Percentiles rank a stretch among this genome's conserved stretches.
Conservation (phyloP, 2,888 invertebrate species). For the Epinotia nisella region DNA sequence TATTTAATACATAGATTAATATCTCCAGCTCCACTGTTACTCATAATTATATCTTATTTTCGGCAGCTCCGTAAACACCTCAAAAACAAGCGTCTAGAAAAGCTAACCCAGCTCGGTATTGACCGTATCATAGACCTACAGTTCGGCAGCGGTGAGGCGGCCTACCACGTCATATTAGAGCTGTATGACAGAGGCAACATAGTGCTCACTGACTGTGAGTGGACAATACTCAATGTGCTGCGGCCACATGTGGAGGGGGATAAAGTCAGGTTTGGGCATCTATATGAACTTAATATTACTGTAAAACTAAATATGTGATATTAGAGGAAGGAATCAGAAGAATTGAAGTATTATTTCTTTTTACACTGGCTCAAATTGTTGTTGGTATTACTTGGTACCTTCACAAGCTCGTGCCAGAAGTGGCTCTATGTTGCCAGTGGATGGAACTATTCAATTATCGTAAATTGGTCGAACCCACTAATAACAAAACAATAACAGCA, state of each 20-base stretch:
- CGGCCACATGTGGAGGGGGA: conserved; percentile 96
- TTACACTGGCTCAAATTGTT: no score
- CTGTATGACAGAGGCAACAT: conserved; percentile 98
- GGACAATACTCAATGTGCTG: conserved; percentile 96
- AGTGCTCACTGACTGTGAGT: conserved; percentile 95
- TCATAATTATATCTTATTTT: no score
- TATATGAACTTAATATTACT: not conserved
- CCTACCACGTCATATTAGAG: conserved; percentile 97
- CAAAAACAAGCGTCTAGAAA: conserved; percentile 96
- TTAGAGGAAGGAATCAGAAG: no score
- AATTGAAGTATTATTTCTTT: no score
- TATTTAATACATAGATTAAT: not conserved
- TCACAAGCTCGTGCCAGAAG: no score
- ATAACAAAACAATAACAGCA: not conserved
- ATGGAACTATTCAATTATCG: no score
- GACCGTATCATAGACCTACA: conserved; percentile 98
- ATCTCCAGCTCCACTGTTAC: no score
- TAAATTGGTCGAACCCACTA: no score
- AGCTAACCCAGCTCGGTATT: conserved; percentile 92
- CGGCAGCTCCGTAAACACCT: conserved; percentile 96
- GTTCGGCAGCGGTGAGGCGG: conserved; percentile 96
- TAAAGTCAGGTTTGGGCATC: conserved; percentile 86
- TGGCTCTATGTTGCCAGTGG: no score
- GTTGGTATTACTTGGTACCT: no score
- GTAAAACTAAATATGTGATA: not conserved